Percentiles rank a stretch among this genome's conserved stretches.
Conservation (phyloP, 2,113 vertebrate species). For the Elephantulus edwardii region DNA sequence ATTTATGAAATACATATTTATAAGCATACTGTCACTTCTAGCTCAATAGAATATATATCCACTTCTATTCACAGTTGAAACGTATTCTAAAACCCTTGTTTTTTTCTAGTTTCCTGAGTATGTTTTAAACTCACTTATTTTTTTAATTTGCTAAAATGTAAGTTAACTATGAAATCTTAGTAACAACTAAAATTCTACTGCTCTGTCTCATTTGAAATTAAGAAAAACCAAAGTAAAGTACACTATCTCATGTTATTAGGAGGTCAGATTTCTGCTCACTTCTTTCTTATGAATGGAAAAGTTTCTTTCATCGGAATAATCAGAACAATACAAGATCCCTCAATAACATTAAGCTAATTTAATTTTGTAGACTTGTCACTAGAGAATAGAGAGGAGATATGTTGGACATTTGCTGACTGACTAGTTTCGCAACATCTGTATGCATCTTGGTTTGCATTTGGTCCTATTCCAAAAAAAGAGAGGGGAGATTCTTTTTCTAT, state of each 20-base stretch:
- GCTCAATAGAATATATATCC: background rate
- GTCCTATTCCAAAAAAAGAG: slow-evolving; percentile 45
- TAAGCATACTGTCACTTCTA: background rate
- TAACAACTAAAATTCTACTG: background rate
- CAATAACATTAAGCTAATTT: slow-evolving; percentile 24
- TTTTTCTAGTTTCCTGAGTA: background rate
- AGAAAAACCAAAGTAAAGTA: background rate
- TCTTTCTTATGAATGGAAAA: slow-evolving; percentile 21
- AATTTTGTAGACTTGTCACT: slow-evolving; percentile 46
- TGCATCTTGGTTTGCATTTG: slow-evolving; percentile 47
- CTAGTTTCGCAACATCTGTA: slow-evolving; percentile 50
- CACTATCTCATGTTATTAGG: background rate
- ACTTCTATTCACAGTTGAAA: background rate
- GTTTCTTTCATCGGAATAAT: slow-evolving; percentile 5
- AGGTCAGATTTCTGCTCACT: background rate
- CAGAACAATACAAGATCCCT: background rate
- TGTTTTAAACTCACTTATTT: background rate
- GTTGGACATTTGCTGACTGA: slow-evolving; percentile 30
- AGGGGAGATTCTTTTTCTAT: background rate
- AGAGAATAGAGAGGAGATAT: background rate
- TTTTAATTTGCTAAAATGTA: background rate
- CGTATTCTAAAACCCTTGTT: background rate
- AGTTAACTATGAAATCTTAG: background rate
- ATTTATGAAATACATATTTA: no score
- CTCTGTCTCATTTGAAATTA: background rate